phyloP scores from a whole-genome alignment of 2,113 vertebrate species.

The Pogonocichla stellata region DNA sequence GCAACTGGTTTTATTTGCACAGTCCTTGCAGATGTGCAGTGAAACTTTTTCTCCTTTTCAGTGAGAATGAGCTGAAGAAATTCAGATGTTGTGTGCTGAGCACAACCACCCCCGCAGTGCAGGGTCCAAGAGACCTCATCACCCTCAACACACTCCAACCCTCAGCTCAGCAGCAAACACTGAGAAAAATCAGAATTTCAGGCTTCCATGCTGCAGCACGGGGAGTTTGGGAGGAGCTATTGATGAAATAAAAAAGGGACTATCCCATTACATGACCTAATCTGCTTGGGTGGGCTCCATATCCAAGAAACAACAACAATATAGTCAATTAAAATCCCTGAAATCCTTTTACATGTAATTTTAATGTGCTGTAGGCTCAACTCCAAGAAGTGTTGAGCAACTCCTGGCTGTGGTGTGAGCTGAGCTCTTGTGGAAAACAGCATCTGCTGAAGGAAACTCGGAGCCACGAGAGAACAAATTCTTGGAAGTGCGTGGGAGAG shows the following conservation, averaged over 20 bases:
- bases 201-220: fast-evolving
- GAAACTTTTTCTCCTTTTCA: background rate
- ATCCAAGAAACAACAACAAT: background rate
- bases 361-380: background rate
- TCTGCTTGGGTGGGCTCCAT: background rate
- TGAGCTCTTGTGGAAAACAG: background rate
- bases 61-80: background rate
- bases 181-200: background rate
- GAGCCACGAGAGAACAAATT: background rate
- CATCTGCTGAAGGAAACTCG: fast-evolving
- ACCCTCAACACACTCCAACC: background rate
- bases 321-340: background rate
- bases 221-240: background rate
- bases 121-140: background rate
- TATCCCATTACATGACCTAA: background rate
- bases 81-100: background rate
- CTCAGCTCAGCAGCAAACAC: background rate
- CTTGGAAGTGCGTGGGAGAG: background rate
- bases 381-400: slow-evolving; percentile 6
- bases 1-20: background rate
- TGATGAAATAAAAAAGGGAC: background rate
- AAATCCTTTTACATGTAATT: background rate
- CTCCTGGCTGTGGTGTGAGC: background rate
- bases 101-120: background rate
- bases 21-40: background rate